Conservation (phyloP, 2,797 vertebrate species). For the Cyclopterus lumpus region DNA sequence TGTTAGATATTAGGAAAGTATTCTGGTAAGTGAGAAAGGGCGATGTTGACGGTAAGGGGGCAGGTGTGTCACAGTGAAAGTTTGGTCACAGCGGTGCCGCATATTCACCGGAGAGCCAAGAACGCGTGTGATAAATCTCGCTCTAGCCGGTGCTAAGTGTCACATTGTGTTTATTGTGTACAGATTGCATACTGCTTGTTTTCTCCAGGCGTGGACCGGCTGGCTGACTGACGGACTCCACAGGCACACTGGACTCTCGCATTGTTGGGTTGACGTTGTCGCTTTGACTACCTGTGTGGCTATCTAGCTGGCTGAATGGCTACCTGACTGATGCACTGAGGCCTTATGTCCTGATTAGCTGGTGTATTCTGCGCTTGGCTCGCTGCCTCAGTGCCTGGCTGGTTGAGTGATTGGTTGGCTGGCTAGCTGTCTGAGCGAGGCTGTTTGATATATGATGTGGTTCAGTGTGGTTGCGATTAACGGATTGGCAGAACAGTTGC, state of each 20-base stretch:
- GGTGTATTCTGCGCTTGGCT: conserved; percentile 65
- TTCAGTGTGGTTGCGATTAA: conserved; percentile 76
- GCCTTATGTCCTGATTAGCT: conserved; percentile 57
- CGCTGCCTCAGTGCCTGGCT: conserved; percentile 63
- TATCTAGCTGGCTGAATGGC: conserved; percentile 35
- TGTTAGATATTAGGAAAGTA: conserved; percentile 74
- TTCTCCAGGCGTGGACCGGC: conserved; percentile 55
- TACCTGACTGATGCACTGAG: conserved; percentile 46
- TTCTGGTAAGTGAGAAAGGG: conserved; percentile 57
- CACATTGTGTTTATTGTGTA: conserved; percentile 78
- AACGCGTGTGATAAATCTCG: conserved; percentile 73
- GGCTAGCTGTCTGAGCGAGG: conserved; percentile 69
- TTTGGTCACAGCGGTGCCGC: conserved; percentile 57
- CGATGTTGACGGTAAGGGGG: conserved; percentile 57
- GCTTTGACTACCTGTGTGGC: conserved; percentile 52
- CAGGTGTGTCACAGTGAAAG: conserved; percentile 62
- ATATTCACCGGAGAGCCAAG: conserved; percentile 65
- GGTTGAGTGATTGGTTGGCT: conserved; percentile 70
- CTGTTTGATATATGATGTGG: conserved; percentile 79
- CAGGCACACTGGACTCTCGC: conserved; percentile 29
- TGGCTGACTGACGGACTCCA: conserved; percentile 39
- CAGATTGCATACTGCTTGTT: conserved; percentile 74
- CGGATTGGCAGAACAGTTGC: conserved; percentile 77
- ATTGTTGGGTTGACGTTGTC: conserved; percentile 48
- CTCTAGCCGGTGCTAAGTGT: conserved; percentile 70